Base-by-base conservation (phyloP, 2,113 vertebrate genomes). In the Phyllostomus discolor region DNA sequence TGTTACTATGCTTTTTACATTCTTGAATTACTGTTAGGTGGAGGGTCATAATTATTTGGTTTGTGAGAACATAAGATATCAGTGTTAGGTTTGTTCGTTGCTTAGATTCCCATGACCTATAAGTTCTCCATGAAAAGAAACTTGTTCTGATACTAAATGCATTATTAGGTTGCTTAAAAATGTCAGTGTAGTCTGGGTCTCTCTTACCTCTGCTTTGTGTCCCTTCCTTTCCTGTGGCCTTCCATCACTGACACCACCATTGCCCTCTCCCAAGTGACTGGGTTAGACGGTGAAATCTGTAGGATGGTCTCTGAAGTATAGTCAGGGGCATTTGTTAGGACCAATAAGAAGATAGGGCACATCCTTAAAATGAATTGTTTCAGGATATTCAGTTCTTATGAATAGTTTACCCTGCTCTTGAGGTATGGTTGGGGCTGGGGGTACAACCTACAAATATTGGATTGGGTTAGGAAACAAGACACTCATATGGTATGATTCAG, bases 51-150 rank as follows among this genome's bases (percentile, higher is more conserved):
- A 52, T 46, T 57, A 16, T 26, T 80, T 66, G 17, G 1, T 72
- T 50, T 84, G 26, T 67, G 24, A 70, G 64, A 93, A 72, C 31
- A 12, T 43, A 75, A 73, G 67, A 26, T 96, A 16, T 95, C 16
- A 88, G 31, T 35, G 19, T 85, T 83, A 4, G 16, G 10, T 46
- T 92, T 20, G 3, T 82, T 54, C 73, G 2, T 64, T 93, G 24
- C 57, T 92, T 64, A 85, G 33, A 81, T 70, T 70, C 15, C 73
- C n/a, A 0, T 67, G 52, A 59, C 57, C 26, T 38, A 72, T 76
- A 78, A 50, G n/a, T 64, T 92, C 24, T 89, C 59, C 16, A 73
- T 66, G 26, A 46, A 33, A 59, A 67, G n/a, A 91, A 87, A 35
- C 26, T 48, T 20, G 8, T n/a, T 91, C 66, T 89, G 50, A 46